A percentile compares a stretch with the other conserved stretches of the same genome.
Evolutionary conservation across 2,888 invertebrate genomes (phyloP).

Genomic region (Lasioglossum pauxillum): DNA sequence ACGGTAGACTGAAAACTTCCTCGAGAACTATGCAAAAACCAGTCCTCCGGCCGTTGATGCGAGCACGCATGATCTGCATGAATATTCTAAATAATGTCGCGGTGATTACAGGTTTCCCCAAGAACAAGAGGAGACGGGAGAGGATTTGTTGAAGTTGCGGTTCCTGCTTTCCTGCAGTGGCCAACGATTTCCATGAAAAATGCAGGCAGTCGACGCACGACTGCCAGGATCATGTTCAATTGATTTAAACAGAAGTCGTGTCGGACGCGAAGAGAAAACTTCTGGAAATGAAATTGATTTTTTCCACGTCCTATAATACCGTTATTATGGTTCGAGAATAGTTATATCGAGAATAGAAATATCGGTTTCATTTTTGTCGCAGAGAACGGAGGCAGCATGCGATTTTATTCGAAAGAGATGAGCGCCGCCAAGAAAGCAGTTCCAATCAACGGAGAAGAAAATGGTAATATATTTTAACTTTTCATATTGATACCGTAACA

Average conservation of each 20-base stretch:
- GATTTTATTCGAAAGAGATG: not conserved
- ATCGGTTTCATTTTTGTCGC: not conserved
- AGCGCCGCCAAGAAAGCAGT: not conserved
- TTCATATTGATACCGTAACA: not conserved
- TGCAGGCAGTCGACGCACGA: not conserved
- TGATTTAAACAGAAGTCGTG: not conserved
- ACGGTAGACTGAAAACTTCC: not conserved
- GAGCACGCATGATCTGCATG: not conserved
- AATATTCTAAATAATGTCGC: not conserved
- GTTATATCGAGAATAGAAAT: not conserved
- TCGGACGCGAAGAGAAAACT: not conserved
- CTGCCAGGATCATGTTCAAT: not conserved
- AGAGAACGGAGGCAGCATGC: not conserved
- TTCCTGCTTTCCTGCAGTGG: not conserved
- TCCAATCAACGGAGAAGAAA: rapidly evolving
- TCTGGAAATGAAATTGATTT: not conserved
- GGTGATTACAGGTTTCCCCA: not conserved
- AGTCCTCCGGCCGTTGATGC: not conserved
- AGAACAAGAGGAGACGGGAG: not conserved
- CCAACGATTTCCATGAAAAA: not conserved
- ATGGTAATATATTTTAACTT: not conserved
- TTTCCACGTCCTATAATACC: not conserved
- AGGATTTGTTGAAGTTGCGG: not conserved
- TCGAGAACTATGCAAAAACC: not conserved
- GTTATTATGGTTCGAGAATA: not conserved